These are phyloP conservation scores for Napeogenes inachia DNA, from an alignment of 2,888 invertebrate species.

Conservation along the genomic window DNA sequence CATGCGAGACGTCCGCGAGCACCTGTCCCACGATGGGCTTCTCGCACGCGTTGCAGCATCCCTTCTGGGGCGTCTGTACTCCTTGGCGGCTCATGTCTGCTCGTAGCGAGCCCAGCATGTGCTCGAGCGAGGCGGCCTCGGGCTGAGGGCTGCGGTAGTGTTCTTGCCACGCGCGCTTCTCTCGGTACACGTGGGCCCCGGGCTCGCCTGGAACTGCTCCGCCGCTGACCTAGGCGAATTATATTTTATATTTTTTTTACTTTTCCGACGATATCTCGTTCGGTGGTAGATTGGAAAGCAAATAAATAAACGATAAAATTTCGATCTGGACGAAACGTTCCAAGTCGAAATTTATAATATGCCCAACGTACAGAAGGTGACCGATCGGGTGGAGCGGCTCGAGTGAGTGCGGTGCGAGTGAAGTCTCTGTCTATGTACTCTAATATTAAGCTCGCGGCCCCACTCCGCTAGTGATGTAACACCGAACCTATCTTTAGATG, in stretches of 20 bases:
- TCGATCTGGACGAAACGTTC: conserved; percentile 15
- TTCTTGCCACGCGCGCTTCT: conserved; percentile 76
- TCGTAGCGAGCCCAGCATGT: conserved; percentile 95
- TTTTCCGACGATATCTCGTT: conserved; percentile 3
- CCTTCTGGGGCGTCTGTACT: conserved; percentile 98
- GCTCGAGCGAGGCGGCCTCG: conserved; percentile 79
- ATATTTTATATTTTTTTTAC: conserved; percentile 17
- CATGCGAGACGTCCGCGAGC: conserved; percentile 25
- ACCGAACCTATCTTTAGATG: conserved; percentile 68
- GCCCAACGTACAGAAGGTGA: conserved; percentile 58
- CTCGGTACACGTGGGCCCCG: conserved; percentile 80
- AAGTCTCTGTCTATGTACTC: conserved; percentile 75
- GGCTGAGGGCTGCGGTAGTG: conserved; percentile 77
- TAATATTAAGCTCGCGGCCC: conserved; percentile 75
- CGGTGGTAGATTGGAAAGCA: conserved; percentile 21
- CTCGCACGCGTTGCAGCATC: conserved; percentile 99
- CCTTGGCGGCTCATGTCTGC: conserved; percentile 99
- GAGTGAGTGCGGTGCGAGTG: conserved; percentile 71
- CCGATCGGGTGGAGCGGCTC: conserved; percentile 59
- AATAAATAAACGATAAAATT: conserved; percentile 11
- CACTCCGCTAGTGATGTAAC: conserved; percentile 74
- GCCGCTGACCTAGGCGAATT: conserved; percentile 58
- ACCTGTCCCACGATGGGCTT: conserved; percentile 99
- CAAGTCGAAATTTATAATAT: conserved; percentile 40
- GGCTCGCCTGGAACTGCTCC: conserved; percentile 48